Base-by-base conservation (phyloP, 2,888 invertebrate genomes). In the Aleiodes alternator region DNA sequence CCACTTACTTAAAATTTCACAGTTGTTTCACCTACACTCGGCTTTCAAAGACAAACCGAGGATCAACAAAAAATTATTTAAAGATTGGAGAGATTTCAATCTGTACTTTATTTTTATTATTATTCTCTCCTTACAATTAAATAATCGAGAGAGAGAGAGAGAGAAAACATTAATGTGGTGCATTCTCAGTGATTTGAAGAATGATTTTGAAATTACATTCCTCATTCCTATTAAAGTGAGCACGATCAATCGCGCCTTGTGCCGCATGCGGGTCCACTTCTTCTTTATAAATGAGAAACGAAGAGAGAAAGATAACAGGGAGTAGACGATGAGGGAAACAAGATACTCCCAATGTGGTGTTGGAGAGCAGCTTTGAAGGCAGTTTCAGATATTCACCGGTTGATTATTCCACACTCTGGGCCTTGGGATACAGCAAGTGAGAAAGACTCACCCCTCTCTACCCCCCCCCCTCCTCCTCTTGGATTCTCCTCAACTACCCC, bases 351-450 rank as follows among this genome's bases (percentile, higher is more conserved):
- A 43, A 11, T 14, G 59, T 59, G 51, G 48, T 56, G 79, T 68
- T 77, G 74, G 51, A 69, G 61, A 84, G 84, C 84, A 23, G 23
- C 23, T 83, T 81, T 81, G 83, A 83, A 84, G 69, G 81, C 85
- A 86, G 85, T 87, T 43, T 87, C 87, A 87, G 88, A 88, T 89
- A 89, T 89, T 89, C 88, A 87, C 88, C 86, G 88, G 88, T 88
- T 89, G 89, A 89, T 89, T 89, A 89, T 87, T 59, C 56, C 56
- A 23, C 80, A 43, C 43, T 8, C 43, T 11, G 43, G 43, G 43
- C 11, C 31, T 38, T 55, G 57, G 56, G 71, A 74, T 61, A 57
- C 76, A 72, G 78, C n/a, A n/a, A 70, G 56, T 69, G 66, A n/a
- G n/a, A n/a, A n/a, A 73, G 34, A 16, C 64, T 9, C 72, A 76